Percentiles rank a stretch among this genome's conserved stretches.
phyloP scores from a whole-genome alignment of 2,797 vertebrate species.

The Sarcoramphus papa region DNA sequence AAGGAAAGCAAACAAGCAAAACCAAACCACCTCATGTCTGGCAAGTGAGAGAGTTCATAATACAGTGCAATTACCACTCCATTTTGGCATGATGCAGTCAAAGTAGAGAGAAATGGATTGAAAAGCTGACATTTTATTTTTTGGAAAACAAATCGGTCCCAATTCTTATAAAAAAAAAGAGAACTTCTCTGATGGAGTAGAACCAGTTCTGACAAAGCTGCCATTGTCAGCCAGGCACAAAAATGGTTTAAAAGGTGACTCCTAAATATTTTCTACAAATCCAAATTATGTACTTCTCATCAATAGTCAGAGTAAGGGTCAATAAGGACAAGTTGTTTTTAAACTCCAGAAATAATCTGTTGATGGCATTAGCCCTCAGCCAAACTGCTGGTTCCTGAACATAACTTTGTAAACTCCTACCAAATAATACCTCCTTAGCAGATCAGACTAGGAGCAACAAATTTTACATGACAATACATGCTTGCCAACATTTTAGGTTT shows the following conservation, averaged over 20 bases:
- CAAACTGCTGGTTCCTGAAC: background rate
- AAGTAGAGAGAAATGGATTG: background rate
- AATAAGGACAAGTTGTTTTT: background rate
- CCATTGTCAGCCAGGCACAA: background rate
- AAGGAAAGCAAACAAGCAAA: conserved; percentile 40
- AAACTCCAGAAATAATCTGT: background rate
- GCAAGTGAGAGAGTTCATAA: conserved; percentile 8
- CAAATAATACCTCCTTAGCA: background rate
- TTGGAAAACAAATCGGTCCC: background rate
- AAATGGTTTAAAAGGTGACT: background rate
- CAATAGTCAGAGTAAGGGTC: background rate
- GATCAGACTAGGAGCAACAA: background rate
- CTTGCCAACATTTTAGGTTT: conserved; percentile 25
- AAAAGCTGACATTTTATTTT: background rate
- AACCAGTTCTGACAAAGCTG: conserved; percentile 24
- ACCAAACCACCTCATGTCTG: conserved; percentile 3
- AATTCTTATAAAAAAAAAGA: background rate
- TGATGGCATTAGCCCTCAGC: background rate
- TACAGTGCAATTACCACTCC: conserved; percentile 23
- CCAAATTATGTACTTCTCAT: background rate
- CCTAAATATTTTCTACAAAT: background rate
- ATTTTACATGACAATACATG: conserved; percentile 7
- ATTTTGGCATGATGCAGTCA: conserved; percentile 26
- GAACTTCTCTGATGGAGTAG: background rate
- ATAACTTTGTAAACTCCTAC: background rate